Evolutionary conservation across 2,113 vertebrate genomes (phyloP).

Genomic region (Myotis lucifugus): DNA sequence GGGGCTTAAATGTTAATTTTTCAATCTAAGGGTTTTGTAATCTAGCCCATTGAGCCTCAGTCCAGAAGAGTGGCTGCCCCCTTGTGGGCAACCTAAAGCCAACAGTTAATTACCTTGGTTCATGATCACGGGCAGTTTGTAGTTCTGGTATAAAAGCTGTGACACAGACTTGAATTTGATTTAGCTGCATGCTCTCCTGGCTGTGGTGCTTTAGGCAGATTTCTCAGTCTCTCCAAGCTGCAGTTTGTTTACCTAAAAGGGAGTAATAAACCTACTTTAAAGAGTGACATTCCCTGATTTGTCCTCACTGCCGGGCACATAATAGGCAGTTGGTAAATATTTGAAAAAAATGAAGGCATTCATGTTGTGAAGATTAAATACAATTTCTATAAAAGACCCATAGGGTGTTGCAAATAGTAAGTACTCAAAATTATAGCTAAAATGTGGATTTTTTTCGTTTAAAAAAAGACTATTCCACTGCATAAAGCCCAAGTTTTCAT

Average conservation of each 20-base stretch:
- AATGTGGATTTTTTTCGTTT: background rate
- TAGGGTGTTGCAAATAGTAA: background rate
- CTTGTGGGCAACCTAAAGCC: background rate
- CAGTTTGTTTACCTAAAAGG: background rate
- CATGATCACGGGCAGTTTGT: background rate
- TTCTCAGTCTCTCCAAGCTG: background rate
- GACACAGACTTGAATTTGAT: background rate
- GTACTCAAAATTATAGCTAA: background rate
- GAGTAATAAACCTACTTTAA: background rate
- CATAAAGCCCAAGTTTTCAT: conserved; percentile 37
- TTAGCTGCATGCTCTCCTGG: background rate
- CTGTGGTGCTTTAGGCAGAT: background rate
- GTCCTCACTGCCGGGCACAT: background rate
- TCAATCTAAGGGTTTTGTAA: background rate
- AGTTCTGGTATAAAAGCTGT: background rate
- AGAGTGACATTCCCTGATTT: background rate
- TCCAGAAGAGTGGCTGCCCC: conserved; percentile 5
- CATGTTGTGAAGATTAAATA: background rate
- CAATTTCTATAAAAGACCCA: background rate
- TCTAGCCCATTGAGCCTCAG: background rate
- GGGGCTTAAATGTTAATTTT: background rate
- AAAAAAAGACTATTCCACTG: background rate
- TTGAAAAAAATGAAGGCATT: background rate
- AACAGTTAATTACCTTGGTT: background rate
- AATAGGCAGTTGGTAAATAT: background rate